phyloP scores from a whole-genome alignment of 2,797 vertebrate species.

The Malurus leucopterus region DNA sequence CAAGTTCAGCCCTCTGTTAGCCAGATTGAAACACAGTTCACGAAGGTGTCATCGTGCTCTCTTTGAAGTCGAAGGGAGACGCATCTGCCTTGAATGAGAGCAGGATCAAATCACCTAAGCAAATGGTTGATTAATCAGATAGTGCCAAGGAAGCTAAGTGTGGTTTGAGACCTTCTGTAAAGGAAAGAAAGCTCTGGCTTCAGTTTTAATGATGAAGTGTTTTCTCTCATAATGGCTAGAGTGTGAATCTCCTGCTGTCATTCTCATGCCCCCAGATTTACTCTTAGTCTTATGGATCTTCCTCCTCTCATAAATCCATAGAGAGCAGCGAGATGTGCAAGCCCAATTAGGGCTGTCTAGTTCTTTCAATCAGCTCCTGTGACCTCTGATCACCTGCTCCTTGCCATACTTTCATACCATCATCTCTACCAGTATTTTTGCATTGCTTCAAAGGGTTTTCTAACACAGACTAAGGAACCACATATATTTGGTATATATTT shows the following conservation, averaged over 20 bases:
- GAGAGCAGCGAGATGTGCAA: not conserved
- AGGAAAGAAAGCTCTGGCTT: not conserved
- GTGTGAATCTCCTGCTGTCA: not conserved
- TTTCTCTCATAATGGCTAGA: not conserved
- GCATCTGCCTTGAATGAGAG: constrained; percentile 28
- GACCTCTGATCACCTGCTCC: not conserved
- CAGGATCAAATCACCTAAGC: constrained; percentile 13
- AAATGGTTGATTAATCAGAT: constrained; percentile 17
- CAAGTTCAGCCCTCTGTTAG: constrained; percentile 12
- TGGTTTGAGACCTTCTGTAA: not conserved
- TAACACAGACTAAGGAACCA: not conserved
- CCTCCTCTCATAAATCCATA: not conserved
- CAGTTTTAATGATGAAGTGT: not conserved
- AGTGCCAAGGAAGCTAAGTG: not conserved
- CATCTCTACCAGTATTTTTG: not conserved
- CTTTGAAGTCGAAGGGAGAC: constrained; percentile 36
- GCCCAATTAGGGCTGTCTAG: not conserved
- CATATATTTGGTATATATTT: not conserved
- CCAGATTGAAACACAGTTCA: constrained; percentile 15
- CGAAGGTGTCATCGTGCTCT: not conserved
- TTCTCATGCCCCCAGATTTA: not conserved
- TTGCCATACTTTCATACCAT: not conserved
- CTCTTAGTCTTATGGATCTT: not conserved
- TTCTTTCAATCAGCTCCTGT: not conserved
- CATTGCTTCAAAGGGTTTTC: not conserved